Percentiles rank a stretch among this genome's conserved stretches.
Conservation (phyloP, 2,113 vertebrate species). For the Macquaria australasica region DNA sequence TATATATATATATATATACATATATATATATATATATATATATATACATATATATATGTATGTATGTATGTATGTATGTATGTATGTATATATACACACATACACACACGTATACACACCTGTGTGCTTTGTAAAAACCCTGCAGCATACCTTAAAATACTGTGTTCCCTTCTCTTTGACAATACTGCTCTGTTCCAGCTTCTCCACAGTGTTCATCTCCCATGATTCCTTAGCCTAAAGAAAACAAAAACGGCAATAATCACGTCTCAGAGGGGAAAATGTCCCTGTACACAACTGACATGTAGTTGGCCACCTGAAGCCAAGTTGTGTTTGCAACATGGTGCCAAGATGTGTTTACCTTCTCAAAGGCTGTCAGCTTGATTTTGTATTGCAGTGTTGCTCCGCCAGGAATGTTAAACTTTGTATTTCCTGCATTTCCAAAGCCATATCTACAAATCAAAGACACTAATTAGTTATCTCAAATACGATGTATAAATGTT, state of each 20-base stretch:
- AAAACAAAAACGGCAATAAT: background rate
- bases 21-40: no score
- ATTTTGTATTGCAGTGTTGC: slow-evolving; percentile 92
- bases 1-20: no score
- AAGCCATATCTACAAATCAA: slow-evolving; percentile 90
- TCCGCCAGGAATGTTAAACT: slow-evolving; percentile 90
- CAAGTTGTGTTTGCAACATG: background rate
- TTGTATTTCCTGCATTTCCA: slow-evolving; percentile 87
- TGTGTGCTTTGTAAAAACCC: slow-evolving; percentile 53
- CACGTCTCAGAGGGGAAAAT: background rate
- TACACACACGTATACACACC: no score
- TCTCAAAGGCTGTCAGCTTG: slow-evolving; percentile 93
- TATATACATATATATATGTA: no score
- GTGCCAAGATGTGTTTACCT: slow-evolving; percentile 81
- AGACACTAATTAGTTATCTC: slow-evolving; percentile 10
- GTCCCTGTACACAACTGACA: background rate
- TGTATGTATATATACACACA: no score
- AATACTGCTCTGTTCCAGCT: slow-evolving; percentile 93
- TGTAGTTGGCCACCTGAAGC: background rate
- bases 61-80: no score
- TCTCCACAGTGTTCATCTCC: slow-evolving; percentile 96
- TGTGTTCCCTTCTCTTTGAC: slow-evolving; percentile 96
- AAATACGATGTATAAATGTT: background rate
- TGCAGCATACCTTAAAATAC: slow-evolving; percentile 92
- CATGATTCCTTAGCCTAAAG: slow-evolving; percentile 96